Evolutionary conservation across 2,113 vertebrate genomes (phyloP), one percentile per base, ranked within the genome.

Genomic region (Lamprologus ornatipinnis): DNA sequence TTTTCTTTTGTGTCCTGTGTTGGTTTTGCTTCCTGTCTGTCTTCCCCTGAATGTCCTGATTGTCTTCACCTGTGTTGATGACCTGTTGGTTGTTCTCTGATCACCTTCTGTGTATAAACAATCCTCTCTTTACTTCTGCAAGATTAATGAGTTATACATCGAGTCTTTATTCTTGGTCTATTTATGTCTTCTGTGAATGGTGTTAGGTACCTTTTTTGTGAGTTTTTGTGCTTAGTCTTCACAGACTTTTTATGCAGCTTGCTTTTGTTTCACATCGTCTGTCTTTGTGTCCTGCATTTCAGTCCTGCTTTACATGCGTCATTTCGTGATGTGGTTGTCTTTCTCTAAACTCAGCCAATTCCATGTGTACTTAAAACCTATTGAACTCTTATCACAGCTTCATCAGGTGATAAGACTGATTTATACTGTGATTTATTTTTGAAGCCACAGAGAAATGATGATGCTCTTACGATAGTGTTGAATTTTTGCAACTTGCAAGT

Each of bases 251-350:
- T 65, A 35, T 63, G 10, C 60, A 65, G 31, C 60, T 65, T 35
- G 31, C 58, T 5, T 63, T 63, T 63, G 6, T 11, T 63, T 63
- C 31, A n/a, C 31, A 7, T 63, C 3, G 0, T 35, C 58, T 63
- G 35, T 23, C 35, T 70, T 70, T 70, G 63, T 40, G 63, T 23
- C 12, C 7, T 68, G 63, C 63, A 37, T 1, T 70, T 70, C 0
- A 0, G 0, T 70, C 63, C 35, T 42, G 35, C n/a, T 14, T 21
- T 14, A 42, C 63, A 42, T 23, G 33, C 63, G 0, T 23, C 37
- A 23, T 23, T 73, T 73, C 1, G 0, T 17, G 12, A 42, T 40
- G 13, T 23, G 14, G 40, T 17, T 2, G 21, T 17, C 68, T 47
- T 11, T 47, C 0, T 75, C 21, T 75, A 75, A 75, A 75, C 14